phyloP scores from a whole-genome alignment of 2,113 vertebrate genomes.

The Sphyrna mokarran region DNA sequence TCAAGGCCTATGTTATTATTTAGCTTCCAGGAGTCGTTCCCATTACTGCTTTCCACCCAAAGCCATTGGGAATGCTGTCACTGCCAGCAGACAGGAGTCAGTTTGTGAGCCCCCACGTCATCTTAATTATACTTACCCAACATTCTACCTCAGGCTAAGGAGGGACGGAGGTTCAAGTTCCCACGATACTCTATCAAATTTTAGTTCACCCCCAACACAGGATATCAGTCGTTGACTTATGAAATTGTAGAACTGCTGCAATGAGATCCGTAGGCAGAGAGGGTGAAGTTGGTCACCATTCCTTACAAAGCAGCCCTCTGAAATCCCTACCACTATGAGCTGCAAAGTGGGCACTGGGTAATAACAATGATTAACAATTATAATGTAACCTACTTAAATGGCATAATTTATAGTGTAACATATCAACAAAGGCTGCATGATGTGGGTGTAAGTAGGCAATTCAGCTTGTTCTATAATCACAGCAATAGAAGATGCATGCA shows the following conservation, averaged over 20 bases:
- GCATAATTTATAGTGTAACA: not conserved
- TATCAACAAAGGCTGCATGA: not conserved
- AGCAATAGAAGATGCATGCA: not conserved
- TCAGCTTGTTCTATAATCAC: not conserved
- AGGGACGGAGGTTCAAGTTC: not conserved
- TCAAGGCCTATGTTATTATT: not conserved
- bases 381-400: not conserved
- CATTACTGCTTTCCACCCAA: not conserved
- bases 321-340: not conserved
- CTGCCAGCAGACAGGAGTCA: not conserved
- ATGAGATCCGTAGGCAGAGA: not conserved
- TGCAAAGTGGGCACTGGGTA: not conserved
- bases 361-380: not conserved
- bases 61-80: not conserved
- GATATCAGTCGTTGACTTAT: not conserved
- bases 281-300: not conserved
- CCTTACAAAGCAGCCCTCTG: not conserved
- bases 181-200: too few species aligned
- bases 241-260: not conserved
- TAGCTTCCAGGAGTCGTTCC: not conserved
- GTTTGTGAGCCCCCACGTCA: not conserved
- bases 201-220: not conserved
- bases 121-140: not conserved
- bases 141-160: not conserved
- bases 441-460: slow-evolving; percentile 27